Evolutionary conservation across 1,140 invertebrate genomes (phyloP).

Genomic region (Physella acuta): DNA sequence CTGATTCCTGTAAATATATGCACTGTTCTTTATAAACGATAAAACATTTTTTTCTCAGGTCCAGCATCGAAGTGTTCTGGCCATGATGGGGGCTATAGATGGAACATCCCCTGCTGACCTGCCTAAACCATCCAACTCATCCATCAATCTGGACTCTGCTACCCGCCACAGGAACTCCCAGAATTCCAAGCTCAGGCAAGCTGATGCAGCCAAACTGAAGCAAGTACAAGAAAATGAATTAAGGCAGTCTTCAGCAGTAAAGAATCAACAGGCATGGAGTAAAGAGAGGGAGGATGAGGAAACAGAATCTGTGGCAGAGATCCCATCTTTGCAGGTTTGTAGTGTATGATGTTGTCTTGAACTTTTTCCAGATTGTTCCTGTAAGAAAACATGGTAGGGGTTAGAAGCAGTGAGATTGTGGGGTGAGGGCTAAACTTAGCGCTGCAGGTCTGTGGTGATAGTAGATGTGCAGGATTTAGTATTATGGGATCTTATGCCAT

Average conservation of each 20-base stretch:
- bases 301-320: conserved; percentile 4
- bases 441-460: too few relatives aligned
- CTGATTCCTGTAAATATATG: background rate
- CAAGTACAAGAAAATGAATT: background rate
- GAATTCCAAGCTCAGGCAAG: too few relatives aligned
- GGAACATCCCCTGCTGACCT: conserved; percentile 21
- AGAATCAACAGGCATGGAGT: background rate
- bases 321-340: background rate
- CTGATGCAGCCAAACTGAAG: background rate
- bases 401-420: too few relatives aligned
- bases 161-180: background rate
- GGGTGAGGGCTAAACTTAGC: too few relatives aligned
- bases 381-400: too few relatives aligned
- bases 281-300: background rate
- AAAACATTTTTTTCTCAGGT: conserved; percentile 43
- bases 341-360: too few relatives aligned
- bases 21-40: background rate
- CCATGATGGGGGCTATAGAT: conserved; percentile 55
- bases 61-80: conserved; percentile 50
- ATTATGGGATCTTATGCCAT: too few relatives aligned
- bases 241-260: background rate
- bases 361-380: too few relatives aligned
- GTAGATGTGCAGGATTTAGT: too few relatives aligned
- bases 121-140: background rate
- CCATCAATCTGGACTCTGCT: background rate